These are phyloP conservation scores for Cyclina sinensis DNA, from an alignment of 1,140 invertebrate species.

Conservation along the genomic window DNA sequence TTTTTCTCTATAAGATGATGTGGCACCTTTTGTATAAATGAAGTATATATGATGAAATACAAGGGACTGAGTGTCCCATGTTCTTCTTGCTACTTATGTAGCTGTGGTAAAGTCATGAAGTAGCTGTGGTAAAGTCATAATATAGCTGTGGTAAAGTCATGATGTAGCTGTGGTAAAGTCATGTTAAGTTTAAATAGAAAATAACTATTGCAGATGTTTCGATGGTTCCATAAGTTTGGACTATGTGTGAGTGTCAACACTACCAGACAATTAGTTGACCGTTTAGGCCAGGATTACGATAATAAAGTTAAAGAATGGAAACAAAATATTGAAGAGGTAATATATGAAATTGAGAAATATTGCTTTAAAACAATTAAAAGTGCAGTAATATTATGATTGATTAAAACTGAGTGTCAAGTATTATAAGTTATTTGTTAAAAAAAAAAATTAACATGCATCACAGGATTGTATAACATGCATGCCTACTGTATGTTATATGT, in stretches of 20 bases:
- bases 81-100: neutral
- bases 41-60: neutral
- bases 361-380: neutral
- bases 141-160: too few relatives aligned
- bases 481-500: too few relatives aligned
- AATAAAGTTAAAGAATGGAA: constrained; percentile 37
- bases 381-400: neutral
- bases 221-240: constrained; percentile 36
- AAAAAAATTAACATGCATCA: too few relatives aligned
- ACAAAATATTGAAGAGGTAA: constrained; percentile 36
- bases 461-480: too few relatives aligned
- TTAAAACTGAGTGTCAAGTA: too few relatives aligned
- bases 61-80: neutral
- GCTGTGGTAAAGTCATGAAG: too few relatives aligned
- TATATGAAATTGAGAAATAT: neutral
- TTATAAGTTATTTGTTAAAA: too few relatives aligned
- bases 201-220: constrained; percentile 14
- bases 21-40: neutral
- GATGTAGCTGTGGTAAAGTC: too few relatives aligned
- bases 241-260: constrained; percentile 25
- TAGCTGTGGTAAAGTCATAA: too few relatives aligned
- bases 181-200: neutral
- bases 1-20: neutral
- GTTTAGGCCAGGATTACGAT: neutral
- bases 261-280: neutral